A percentile compares a stretch with the other conserved stretches of the same genome.
Evolutionary conservation across 64 coral and sea anemone species (phyloP).

Genomic region (Pachyseris speciosa): DNA sequence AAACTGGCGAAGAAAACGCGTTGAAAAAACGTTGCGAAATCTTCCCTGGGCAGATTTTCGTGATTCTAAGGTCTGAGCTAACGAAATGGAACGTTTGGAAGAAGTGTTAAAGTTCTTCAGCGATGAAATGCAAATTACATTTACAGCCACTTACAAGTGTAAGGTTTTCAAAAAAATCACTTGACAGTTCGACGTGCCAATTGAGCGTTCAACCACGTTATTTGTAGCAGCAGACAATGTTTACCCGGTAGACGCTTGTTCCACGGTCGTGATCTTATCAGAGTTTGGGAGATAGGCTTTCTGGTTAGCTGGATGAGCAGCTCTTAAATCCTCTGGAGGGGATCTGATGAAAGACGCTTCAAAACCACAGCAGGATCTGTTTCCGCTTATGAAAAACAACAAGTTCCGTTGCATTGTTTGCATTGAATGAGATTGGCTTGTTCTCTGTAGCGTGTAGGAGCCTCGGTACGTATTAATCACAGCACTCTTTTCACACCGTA

Average conservation of each 20-base stretch:
- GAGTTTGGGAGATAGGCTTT: neutral
- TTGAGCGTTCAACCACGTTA: conserved; percentile 20
- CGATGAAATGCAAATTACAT: conserved; percentile 28
- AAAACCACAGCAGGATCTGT: conserved; percentile 26
- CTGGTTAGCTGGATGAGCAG: too few species aligned
- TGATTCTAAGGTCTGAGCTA: neutral
- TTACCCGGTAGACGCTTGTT: neutral
- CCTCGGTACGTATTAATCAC: conserved; percentile 3
- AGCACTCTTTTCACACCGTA: neutral
- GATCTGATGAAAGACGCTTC: neutral
- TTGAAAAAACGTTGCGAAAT: neutral
- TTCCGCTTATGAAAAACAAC: conserved; percentile 42
- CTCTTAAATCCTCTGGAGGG: neutral
- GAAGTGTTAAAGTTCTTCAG: neutral
- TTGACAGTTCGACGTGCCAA: conserved; percentile 49
- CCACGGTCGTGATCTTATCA: neutral
- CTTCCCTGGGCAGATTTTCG: neutral
- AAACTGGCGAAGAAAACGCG: neutral
- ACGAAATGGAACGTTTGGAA: neutral
- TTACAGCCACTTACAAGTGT: conserved; percentile 39
- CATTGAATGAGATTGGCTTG: conserved; percentile 38
- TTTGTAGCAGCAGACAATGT: neutral
- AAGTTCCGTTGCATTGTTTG: conserved; percentile 21
- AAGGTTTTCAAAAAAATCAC: conserved; percentile 17
- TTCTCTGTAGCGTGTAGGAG: conserved; percentile 3